Conservation (phyloP, 2,113 vertebrate species). For the Prunella himalayana region DNA sequence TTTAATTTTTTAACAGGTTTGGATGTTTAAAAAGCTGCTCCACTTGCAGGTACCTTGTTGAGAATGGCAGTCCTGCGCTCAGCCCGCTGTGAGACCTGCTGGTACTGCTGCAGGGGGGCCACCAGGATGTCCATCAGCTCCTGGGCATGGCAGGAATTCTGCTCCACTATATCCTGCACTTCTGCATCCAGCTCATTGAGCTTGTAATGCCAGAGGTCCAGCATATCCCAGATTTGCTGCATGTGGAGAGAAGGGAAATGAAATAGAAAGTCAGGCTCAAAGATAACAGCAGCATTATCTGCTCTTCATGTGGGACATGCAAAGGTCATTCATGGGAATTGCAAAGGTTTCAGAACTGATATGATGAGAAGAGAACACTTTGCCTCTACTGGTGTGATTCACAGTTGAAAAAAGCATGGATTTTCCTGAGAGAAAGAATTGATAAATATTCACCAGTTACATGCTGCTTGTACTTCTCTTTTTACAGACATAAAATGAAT, state of each 20-base stretch:
- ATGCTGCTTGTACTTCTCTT: not conserved
- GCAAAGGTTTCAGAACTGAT: not conserved
- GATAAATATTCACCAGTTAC: not conserved
- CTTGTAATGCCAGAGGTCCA: conserved; percentile 86
- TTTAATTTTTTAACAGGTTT: fast-evolving
- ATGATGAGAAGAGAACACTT: not conserved
- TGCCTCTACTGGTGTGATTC: not conserved
- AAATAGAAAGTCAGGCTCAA: not conserved
- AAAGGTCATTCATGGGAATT: too few species aligned
- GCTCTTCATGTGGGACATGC: not conserved
- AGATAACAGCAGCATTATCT: not conserved
- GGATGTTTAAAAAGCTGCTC: not conserved
- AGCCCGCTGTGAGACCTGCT: conserved; percentile 80
- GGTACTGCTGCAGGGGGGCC: conserved; percentile 80
- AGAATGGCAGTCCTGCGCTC: conserved; percentile 85
- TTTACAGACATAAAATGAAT: not conserved
- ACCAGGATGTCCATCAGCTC: conserved; percentile 79
- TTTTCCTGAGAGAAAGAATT: not conserved
- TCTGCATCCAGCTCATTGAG: conserved; percentile 84
- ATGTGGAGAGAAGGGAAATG: not conserved
- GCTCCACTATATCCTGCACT: conserved; percentile 84
- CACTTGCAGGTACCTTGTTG: conserved; percentile 78
- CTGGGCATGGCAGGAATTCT: conserved; percentile 77
- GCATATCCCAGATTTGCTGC: conserved; percentile 87
- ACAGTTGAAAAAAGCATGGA: not conserved